Evolutionary conservation across 2,888 invertebrate genomes (phyloP).

Genomic region (Tigriopus californicus): DNA sequence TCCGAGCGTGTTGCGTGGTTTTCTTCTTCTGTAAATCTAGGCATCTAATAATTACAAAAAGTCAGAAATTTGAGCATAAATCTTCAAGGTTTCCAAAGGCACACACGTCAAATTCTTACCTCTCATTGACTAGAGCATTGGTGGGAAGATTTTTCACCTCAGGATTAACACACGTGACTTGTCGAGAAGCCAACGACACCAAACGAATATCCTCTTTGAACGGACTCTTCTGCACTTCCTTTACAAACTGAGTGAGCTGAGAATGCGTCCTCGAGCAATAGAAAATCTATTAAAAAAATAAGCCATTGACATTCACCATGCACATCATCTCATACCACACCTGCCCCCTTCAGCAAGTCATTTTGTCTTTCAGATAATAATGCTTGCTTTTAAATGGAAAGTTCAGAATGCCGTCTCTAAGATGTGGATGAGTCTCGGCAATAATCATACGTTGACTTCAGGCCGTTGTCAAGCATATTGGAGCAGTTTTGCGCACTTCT

Average conservation of each 20-base stretch:
- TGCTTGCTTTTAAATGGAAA: no score
- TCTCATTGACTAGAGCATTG: conserved; percentile 68
- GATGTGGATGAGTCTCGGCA: no score
- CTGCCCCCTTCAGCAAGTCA: no score
- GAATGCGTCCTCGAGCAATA: conserved; percentile 95
- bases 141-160: conserved; percentile 51
- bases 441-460: no score
- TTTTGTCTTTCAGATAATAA: no score
- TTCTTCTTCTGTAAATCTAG: conserved; percentile 52
- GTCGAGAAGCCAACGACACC: conserved; percentile 70
- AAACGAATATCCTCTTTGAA: conserved; percentile 48
- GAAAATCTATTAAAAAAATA: conserved; percentile 44
- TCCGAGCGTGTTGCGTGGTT: conserved; percentile 30
- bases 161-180: conserved; percentile 74
- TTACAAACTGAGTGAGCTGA: conserved; percentile 82
- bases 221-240: conserved; percentile 66
- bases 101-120: no score
- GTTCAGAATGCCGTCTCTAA: no score
- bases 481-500: no score
- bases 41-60: conserved; percentile 42
- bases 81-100: conserved; percentile 19
- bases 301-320: no score
- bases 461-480: no score
- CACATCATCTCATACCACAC: no score
- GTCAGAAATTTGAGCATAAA: conserved; percentile 12